Evolutionary conservation across 1,140 invertebrate genomes (phyloP).

Genomic region (Drosophila eugracilis): DNA sequence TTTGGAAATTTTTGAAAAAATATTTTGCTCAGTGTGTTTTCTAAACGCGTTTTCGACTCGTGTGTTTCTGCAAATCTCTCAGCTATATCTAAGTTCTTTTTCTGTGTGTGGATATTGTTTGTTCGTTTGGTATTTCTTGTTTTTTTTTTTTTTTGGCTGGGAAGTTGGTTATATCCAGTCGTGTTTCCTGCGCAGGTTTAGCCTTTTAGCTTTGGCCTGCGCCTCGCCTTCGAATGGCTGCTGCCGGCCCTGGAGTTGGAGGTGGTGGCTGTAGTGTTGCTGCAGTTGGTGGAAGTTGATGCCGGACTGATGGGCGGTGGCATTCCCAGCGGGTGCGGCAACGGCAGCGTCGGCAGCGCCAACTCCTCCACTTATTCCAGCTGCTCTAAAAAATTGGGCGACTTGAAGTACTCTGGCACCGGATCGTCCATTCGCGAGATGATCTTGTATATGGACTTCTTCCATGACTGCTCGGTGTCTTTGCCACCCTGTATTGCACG

Average conservation of each 20-base stretch:
- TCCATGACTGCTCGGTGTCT: constrained; percentile 99
- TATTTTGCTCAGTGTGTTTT: constrained; percentile 57
- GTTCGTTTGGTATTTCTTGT: neutral
- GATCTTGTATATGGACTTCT: constrained; percentile 99
- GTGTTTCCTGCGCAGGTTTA: constrained; percentile 78
- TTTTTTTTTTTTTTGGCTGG: constrained; percentile 16
- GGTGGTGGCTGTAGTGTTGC: constrained; percentile 48
- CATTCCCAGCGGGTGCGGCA: constrained; percentile 61
- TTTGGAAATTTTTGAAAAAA: constrained; percentile 68
- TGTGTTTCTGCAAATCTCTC: constrained; percentile 22
- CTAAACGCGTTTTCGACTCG: constrained; percentile 48
- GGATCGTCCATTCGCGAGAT: constrained; percentile 99
- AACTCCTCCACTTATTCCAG: constrained; percentile 91
- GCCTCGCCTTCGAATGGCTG: constrained; percentile 55
- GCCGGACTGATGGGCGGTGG: constrained; percentile 42
- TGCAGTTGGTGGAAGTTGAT: constrained; percentile 46
- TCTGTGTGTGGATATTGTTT: constrained; percentile 16
- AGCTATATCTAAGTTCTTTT: constrained; percentile 18
- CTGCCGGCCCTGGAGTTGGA: constrained; percentile 44
- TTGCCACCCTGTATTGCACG: constrained; percentile 97
- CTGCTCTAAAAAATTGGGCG: constrained; percentile 99
- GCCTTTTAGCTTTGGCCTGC: constrained; percentile 73
- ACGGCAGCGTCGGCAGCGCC: constrained; percentile 65
- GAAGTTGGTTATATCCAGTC: constrained; percentile 64
- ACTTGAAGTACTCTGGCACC: constrained; percentile 99